Percentiles rank a stretch among this genome's conserved stretches.
Conservation (phyloP, 2,797 vertebrate genomes). For the Lagorchestes hirsutus region DNA sequence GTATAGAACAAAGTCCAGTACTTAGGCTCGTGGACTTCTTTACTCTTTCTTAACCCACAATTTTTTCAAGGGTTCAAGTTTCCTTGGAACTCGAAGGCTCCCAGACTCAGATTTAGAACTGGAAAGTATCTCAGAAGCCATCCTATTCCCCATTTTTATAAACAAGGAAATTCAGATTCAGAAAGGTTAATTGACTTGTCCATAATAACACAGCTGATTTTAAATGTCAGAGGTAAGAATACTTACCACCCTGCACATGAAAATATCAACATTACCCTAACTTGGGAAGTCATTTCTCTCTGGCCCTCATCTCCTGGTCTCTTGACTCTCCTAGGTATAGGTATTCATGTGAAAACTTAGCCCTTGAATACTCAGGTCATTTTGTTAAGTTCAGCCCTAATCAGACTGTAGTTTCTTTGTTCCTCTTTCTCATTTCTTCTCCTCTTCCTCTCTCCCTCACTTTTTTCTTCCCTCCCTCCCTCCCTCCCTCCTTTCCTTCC, state of each 20-base stretch:
- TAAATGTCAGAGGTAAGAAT: not conserved
- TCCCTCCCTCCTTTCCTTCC: fast-evolving
- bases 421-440: too few relatives aligned
- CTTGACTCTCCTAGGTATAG: not conserved
- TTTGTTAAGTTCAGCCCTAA: not conserved
- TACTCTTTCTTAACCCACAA: not conserved
- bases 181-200: not conserved
- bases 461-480: too few relatives aligned
- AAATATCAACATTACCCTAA: not conserved
- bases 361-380: not conserved
- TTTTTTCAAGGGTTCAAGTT: not conserved
- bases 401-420: not conserved
- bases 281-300: not conserved
- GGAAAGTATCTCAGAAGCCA: not conserved
- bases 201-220: not conserved
- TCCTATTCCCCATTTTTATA: not conserved
- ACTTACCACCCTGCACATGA: not conserved
- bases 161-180: not conserved
- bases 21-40: not conserved
- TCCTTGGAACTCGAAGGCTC: not conserved
- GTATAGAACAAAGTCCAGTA: not conserved
- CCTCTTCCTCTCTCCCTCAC: too few relatives aligned
- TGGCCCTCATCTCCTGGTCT: not conserved
- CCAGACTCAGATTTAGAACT: not conserved
- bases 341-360: not conserved